A percentile compares a stretch with the other conserved stretches of the same genome.
phyloP scores from a whole-genome alignment of 2,797 vertebrate genomes.

The Tympanoctomys barrerae region DNA sequence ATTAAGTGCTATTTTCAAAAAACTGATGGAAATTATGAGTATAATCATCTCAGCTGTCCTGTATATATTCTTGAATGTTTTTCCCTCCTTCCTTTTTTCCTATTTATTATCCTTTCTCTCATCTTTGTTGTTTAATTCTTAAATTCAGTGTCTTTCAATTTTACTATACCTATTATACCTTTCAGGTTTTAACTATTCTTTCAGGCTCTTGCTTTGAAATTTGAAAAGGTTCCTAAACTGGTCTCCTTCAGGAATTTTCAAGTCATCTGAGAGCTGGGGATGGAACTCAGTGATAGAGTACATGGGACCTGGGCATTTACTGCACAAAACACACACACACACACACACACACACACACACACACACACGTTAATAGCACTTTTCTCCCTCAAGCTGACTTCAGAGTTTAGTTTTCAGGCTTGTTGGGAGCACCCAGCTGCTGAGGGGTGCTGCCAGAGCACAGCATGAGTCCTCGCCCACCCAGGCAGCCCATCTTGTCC shows the following conservation, averaged over 20 bases:
- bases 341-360: too few species aligned
- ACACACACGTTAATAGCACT: background rate
- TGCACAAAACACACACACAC: background rate
- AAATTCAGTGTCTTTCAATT: too few species aligned
- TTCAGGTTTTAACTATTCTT: too few species aligned
- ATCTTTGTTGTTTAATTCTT: too few species aligned
- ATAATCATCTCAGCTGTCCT: too few species aligned
- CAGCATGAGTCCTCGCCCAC: background rate
- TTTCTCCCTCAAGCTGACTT: background rate
- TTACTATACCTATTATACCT: too few species aligned
- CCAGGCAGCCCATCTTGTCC: background rate
- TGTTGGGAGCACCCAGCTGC: background rate
- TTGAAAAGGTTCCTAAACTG: background rate
- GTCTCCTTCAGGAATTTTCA: constrained; percentile 12
- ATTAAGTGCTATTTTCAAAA: too few species aligned
- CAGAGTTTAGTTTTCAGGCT: background rate
- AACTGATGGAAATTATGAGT: too few species aligned
- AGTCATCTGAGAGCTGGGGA: background rate
- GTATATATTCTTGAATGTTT: too few species aligned
- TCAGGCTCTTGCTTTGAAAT: background rate
- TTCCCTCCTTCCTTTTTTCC: too few species aligned
- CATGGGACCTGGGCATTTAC: background rate
- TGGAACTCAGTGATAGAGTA: background rate
- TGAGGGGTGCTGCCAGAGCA: background rate
- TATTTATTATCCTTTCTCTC: too few species aligned